A percentile compares a stretch with the other conserved stretches of the same genome.
Conservation (phyloP, 2,113 vertebrate genomes). For the Cranoglanis bouderius region DNA sequence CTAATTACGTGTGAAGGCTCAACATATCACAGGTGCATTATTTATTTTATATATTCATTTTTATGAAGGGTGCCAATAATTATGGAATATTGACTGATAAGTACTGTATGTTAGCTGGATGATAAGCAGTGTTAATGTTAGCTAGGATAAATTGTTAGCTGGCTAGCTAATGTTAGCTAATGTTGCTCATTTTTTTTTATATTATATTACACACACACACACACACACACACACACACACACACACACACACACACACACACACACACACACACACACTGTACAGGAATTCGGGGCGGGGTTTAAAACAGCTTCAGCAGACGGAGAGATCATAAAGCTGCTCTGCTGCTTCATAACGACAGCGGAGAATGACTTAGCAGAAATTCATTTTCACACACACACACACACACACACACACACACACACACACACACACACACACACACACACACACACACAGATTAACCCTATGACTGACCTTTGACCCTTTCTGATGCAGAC, state of each 20-base stretch:
- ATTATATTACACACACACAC: not conserved
- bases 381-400: constrained; percentile 12
- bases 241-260: constrained; percentile 16
- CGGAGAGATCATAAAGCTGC: constrained; percentile 15
- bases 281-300: not conserved
- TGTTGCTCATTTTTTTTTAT: not conserved
- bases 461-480: not conserved
- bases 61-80: not conserved
- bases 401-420: constrained; percentile 14
- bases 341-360: constrained; percentile 18
- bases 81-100: not conserved
- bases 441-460: constrained; percentile 19
- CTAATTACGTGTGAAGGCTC: not conserved
- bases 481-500: not conserved
- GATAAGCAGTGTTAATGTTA: not conserved
- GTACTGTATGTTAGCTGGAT: no score
- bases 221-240: constrained; percentile 26
- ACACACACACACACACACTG: not conserved
- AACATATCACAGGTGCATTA: not conserved
- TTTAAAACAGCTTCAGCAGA: not conserved
- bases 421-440: constrained; percentile 26
- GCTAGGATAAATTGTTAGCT: not conserved
- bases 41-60: not conserved
- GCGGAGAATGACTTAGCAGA: constrained; percentile 41
- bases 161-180: not conserved